Evolutionary conservation across 2,797 vertebrate species (phyloP), one percentile per base, ranked within the genome.

Genomic region (Pseudomugil gertrudae): DNA sequence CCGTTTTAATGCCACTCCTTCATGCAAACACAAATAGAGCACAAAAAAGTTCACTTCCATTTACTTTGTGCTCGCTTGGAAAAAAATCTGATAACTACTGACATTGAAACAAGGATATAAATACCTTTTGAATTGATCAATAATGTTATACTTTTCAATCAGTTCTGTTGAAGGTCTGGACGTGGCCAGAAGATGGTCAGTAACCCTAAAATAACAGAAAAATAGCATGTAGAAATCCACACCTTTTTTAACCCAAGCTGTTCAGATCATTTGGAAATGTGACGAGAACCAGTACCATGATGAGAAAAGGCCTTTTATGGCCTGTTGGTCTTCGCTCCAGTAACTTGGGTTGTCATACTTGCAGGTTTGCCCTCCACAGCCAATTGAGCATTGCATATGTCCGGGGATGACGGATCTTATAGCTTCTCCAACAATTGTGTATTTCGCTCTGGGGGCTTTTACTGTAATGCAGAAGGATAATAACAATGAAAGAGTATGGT

Each of bases 161-260:
- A 95, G 87, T 90, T 96, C 95, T 8, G 97, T 98, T 52, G 98
- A 99, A 2, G 98, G 98, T 74, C 98, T 95, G 79, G 97, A 96
- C 95, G 94, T 98, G 8, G 97, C 96, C 17, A 99, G 92, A 68
- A 99, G 95, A 21, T 94, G 91, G 74, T 99, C 95, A 5, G 95
- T 98, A 74, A 99, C 88, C 98, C 98, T 99, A 69, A 85, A 84
- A 60, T 2, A 63, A 79, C 0, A 61, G 26, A 52, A 27, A 38
- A 27, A 14, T 26, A 15, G 33, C 23, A n/a, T 7, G 21, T 13
- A 35, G 15, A n/a, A 19, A 51, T 33, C 2, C 4, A 21, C 8
- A 36, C 11, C 1, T 9, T 13, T 66, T 14, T 72, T 7, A 36
- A 3, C 56, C 32, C 2, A 21, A 27, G 10, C 15, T 13, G 48